Evolutionary conservation across 2,113 vertebrate species (phyloP), one percentile per base, ranked within the genome.

Genomic region (Ctenomys sociabilis): DNA sequence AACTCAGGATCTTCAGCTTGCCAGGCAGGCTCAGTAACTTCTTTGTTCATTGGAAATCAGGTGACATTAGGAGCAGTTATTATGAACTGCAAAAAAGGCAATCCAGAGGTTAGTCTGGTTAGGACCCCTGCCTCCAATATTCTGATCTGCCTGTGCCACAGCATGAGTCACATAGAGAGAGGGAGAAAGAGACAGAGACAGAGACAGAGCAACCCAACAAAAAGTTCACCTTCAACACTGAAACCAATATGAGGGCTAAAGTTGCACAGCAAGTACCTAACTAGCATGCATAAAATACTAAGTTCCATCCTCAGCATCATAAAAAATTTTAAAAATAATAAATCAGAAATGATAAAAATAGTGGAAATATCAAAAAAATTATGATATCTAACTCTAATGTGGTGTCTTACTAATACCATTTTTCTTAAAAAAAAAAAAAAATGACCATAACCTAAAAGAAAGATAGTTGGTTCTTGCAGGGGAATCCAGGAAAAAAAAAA

Each of bases 351-450:
- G 80, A 94, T 77, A 63, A 85, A 95, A 96, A 87, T 28, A 49
- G 43, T n/a, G 22, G 17, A 84, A 26, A 84, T 70, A 37, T 22
- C 7, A 7, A 37, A 86, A 32, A 86, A 37, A 80, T 40, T 66
- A 91, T 13, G 35, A 4, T 68, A 5, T 70, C 37, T 84, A 64
- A 91, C 45, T 57, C 52, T 59, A 64, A 85, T 37, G 26, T 49
- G 64, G 6, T 85, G n/a, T 77, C 49, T 85, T 40, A 78, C 22
- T 30, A 49, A 1, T 52, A 52, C 68, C 32, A 72, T 7, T 84
- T 91, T 45, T 52, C 70, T 72, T 80, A 93, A 93, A 78, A 95
- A 70, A 83, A 10, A 81, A 92, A 93, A 78, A 96, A 64, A 80
- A 72, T 35, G 28, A 54, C 30, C 24, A 37, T 40, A 10, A 16